Base-by-base conservation (phyloP, 2,113 vertebrate species). In the Eretmochelys imbricata region DNA sequence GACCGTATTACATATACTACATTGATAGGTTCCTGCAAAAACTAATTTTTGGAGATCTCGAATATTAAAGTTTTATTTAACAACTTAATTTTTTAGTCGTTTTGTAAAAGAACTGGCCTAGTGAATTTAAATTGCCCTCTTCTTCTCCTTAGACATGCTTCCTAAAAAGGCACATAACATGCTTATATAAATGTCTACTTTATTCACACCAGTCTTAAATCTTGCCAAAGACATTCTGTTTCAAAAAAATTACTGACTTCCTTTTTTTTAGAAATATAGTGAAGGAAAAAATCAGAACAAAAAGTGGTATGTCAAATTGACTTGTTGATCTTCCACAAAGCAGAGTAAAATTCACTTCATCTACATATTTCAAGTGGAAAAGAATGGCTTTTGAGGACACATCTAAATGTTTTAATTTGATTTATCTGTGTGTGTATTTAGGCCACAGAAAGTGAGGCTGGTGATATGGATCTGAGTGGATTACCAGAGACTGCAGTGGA, bases 401-500 rank as follows among this genome's bases (percentile, higher is more conserved):
- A 16, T 76, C 35, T 80, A 17, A 87, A 84, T 80, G 2, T 78
- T 89, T 85, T 72, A 2, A 92, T 93, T 10, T 81, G 54, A 55
- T 88, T 54, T 76, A 8, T 91, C 94, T 84, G 20, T 94, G 3
- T 20, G 2, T 93, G 1, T 91, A 87, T 96, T 75, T 91, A 99
- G 99, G 99, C 99, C 98, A 99, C 99, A 84, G 99, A 99, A 98
- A 99, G 99, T 97, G 99, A 99, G 97, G 98, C 99, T 69, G 99
- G 99, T 87, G 99, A 99, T 98, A 99, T 99, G 99, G 99, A 99
- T 98, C 98, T 99, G 94, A 99, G 99, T 95, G 99, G 99, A 92
- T 98, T 99, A 95, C 99, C 99, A 8, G 99, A 99, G 98, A 99
- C 99, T n/a, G 99, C 99, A 48, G 99, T 99, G 46, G 99, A 99